A percentile compares a stretch with the other conserved stretches of the same genome.
These are phyloP conservation scores for Synodontis membranacea DNA, from an alignment of 2,113 vertebrate genomes.

Conservation along the genomic window DNA sequence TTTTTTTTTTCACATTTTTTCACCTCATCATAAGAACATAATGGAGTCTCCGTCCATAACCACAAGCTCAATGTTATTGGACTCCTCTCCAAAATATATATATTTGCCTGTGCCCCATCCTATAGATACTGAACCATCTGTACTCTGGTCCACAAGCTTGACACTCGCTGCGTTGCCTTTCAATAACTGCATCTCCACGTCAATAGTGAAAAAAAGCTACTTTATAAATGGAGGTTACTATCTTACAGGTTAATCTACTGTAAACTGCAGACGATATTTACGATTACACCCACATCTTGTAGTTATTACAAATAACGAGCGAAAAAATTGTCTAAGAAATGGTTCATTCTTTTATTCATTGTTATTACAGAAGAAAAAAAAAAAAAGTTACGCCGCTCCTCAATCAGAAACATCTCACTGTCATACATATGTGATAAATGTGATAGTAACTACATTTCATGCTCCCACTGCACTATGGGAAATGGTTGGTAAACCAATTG, in stretches of 20 bases:
- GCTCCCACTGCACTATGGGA: background rate
- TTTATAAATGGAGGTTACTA: background rate
- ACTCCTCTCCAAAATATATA: background rate
- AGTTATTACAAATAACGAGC: background rate
- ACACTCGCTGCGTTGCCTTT: background rate
- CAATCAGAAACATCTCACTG: background rate
- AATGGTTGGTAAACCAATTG: conserved; percentile 21
- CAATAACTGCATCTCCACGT: background rate
- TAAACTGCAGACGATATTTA: background rate
- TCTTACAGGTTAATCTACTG: background rate
- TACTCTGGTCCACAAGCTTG: background rate
- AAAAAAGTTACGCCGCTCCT: background rate
- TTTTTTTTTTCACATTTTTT: background rate
- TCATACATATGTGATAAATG: background rate
- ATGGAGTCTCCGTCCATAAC: background rate
- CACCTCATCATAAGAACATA: no score
- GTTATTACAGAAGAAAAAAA: background rate
- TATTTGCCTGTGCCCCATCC: background rate
- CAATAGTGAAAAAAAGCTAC: background rate
- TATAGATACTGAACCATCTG: background rate
- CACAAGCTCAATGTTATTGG: background rate
- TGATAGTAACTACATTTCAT: background rate
- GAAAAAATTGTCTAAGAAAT: no score
- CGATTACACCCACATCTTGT: background rate
- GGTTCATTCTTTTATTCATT: background rate